These are phyloP conservation scores for Episyrphus balteatus DNA, from an alignment of 1,140 invertebrate genomes.

Conservation along the genomic window DNA sequence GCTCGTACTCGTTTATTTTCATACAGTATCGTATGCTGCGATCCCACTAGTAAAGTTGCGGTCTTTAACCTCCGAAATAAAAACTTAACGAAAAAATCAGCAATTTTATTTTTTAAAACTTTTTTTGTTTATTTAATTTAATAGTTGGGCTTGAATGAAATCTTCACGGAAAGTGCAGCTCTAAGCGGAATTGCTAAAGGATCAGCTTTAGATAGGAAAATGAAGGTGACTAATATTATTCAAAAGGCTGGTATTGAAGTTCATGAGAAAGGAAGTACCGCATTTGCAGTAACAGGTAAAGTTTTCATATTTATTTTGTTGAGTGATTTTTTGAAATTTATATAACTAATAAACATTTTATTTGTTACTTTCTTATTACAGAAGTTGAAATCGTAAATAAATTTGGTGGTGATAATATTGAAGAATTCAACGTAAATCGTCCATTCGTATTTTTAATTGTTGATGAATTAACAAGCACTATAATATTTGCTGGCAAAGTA, in stretches of 20 bases:
- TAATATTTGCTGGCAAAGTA: conserved; percentile 61
- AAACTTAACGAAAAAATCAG: not conserved
- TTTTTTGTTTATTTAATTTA: conserved; percentile 9
- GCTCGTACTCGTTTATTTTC: not conserved
- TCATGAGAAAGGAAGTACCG: conserved; percentile 70
- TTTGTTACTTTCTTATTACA: conserved; percentile 32
- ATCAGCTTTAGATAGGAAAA: conserved; percentile 35
- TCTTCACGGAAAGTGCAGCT: conserved; percentile 56
- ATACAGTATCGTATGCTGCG: not conserved
- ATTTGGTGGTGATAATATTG: conserved; percentile 45
- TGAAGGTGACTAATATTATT: conserved; percentile 59
- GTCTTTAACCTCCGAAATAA: no score
- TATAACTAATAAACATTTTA: not conserved
- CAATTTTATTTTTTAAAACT: not conserved
- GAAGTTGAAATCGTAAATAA: conserved; percentile 59
- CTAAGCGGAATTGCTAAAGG: conserved; percentile 51
- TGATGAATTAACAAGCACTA: conserved; percentile 55
- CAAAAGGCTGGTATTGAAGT: conserved; percentile 76
- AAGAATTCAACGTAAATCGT: conserved; percentile 52
- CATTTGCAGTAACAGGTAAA: conserved; percentile 56
- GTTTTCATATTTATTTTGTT: not conserved
- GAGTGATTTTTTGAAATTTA: no score
- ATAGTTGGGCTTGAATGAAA: conserved; percentile 55
- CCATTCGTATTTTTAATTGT: conserved; percentile 74
- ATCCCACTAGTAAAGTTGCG: no score